A percentile compares a stretch with the other conserved stretches of the same genome.
phyloP scores from a whole-genome alignment of 1,140 invertebrate species.

The Bombus confusus region DNA sequence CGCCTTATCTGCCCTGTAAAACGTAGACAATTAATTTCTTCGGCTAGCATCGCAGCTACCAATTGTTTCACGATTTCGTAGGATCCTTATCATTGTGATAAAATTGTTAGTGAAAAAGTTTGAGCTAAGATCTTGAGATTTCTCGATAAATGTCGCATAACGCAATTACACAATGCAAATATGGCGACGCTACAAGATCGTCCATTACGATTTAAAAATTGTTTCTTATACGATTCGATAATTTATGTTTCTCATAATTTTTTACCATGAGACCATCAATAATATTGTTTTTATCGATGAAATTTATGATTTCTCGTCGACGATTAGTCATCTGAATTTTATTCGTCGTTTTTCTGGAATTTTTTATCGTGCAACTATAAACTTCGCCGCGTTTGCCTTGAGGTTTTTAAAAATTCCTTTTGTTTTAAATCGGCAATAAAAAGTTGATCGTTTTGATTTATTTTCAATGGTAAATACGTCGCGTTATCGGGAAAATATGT shows the following conservation, averaged over 20 bases:
- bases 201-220: background rate
- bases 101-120: background rate
- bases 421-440: background rate
- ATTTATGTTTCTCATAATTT: background rate
- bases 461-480: background rate
- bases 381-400: background rate
- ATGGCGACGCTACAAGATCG: background rate
- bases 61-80: background rate
- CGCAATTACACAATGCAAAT: background rate
- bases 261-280: background rate
- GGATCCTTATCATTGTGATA: constrained; percentile 7
- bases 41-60: background rate
- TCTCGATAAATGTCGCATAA: background rate
- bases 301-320: background rate
- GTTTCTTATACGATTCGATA: background rate
- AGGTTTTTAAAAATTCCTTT: background rate
- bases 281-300: background rate
- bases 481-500: background rate
- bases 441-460: background rate
- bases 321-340: background rate
- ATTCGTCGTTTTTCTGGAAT: background rate
- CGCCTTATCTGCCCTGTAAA: background rate
- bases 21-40: background rate
- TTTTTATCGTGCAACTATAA: background rate
- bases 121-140: background rate